Evolutionary conservation across 2,113 vertebrate genomes (phyloP).

Genomic region (Microcebus jonahi): DNA sequence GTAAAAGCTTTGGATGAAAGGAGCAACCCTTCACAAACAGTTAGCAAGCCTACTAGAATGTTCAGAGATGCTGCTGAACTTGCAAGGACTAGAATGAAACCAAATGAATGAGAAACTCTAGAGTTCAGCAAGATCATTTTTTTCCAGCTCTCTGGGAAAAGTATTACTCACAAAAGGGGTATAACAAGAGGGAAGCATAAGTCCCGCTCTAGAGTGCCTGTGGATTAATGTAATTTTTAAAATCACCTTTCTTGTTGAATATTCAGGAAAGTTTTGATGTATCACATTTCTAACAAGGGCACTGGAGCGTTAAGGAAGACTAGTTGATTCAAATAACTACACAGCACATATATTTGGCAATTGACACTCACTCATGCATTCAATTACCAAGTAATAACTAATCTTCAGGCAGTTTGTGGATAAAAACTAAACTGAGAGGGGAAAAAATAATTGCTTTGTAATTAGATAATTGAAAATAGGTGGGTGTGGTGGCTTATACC

Average conservation of each 20-base stretch:
- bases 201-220: background rate
- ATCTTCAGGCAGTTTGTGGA: background rate
- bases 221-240: background rate
- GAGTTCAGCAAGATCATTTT: background rate
- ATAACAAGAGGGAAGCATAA: background rate
- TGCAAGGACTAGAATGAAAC: background rate
- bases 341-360: background rate
- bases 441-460: background rate
- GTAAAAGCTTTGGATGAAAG: background rate
- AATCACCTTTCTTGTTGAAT: background rate
- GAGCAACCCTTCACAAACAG: background rate
- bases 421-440: background rate
- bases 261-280: background rate
- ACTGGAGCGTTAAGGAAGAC: background rate
- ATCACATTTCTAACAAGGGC: background rate
- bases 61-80: background rate
- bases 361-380: accelerated
- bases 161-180: background rate
- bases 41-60: background rate
- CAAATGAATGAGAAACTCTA: background rate
- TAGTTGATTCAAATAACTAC: background rate
- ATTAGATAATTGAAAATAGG: background rate
- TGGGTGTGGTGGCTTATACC: too few relatives aligned
- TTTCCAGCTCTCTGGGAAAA: background rate
- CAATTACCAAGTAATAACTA: background rate